Evolutionary conservation across 2,888 invertebrate species (phyloP), one percentile per base, ranked within the genome.

Genomic region (Epinotia nisella): DNA sequence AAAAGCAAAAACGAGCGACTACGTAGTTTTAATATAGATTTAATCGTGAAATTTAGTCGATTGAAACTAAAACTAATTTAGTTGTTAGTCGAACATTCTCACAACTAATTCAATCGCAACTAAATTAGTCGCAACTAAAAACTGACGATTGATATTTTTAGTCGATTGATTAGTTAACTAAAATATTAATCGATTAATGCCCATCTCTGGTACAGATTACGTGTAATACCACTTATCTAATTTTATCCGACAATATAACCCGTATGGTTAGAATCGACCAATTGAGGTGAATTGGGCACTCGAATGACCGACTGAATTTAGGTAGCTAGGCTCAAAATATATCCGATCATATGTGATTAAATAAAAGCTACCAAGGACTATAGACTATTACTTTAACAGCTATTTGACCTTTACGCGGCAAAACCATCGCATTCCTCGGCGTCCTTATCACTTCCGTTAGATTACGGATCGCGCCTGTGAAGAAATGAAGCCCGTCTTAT

Each of bases 391-490:
- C 49, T 60, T 61, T 13, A 62, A 55, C 67, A 35, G 61, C 55
- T 45, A 61, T 61, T 62, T 64, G 68, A 69, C 68, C 73, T 69
- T 59, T 73, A 53, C 29, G 51, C 51, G 58, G 39, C 35, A 58
- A 69, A 69, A 53, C 73, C 58, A 76, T 68, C 78, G 75, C 79
- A 77, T 71, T 75, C 78, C 75, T 77, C 74, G 76, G 78, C 78
- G 68, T 73, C 75, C 71, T 83, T 85, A 87, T 85, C 83, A 81
- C 83, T 86, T 87, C 87, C 87, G 82, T 81, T 78, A 81, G 83
- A 85, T 87, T 84, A 81, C 81, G 79, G 79, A 80, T 83, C 78
- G 80, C 81, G 79, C 80, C 77, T 74, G 70, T 51, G 74, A 45
- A 66, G 74, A 58, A 67, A 71, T 71, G 62, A 56, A 72, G 53